Base-by-base conservation (phyloP, 2,888 invertebrate species). In the Hypomecis punctinalis region DNA sequence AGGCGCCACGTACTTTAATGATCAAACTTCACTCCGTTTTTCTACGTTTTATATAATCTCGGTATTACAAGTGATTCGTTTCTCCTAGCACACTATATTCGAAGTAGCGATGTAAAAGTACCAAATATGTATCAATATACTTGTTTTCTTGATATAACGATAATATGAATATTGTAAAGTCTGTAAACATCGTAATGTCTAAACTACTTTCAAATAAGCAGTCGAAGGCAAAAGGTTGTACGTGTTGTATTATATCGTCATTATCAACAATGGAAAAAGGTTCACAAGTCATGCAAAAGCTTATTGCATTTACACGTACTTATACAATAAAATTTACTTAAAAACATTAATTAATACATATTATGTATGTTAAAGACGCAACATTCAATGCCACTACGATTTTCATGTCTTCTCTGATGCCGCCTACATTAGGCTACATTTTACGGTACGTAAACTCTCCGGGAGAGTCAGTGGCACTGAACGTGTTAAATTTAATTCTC, bases 181-280 rank as follows among this genome's bases (percentile, higher is more conserved):
- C 42, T 56, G 58, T 66, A 62, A 65, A 71, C 63, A 61, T 61
- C 52, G n/a, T 64, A 56, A 58, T 55, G 56, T 69, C 66, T 68
- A 69, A 57, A 62, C 71, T 71, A 73, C 69, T 73, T 72, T 69
- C 72, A 76, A 82, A 78, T n/a, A 85, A 87, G 86, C 85, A 77
- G 77, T 83, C 72, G 77, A 84, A 87, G 83, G 85, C 84, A 81
- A 78, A 69, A 61, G 77, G 74, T 85, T 83, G 82, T 85, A 88
- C 84, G 78, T 75, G 52, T 68, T 64, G 69, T 65, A 75, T 67
- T 73, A 77, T 55, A 72, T 59, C 61, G 71, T 71, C 73, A 76
- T 72, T 70, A 76, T 64, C 66, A 69, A 70, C 23, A 37, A 45
- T 57, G 36, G 49, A 61, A 53, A n/a, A 57, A 51, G 33, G 48